Conservation (phyloP, 2,113 vertebrate genomes). For the Pterocles orientalis region DNA sequence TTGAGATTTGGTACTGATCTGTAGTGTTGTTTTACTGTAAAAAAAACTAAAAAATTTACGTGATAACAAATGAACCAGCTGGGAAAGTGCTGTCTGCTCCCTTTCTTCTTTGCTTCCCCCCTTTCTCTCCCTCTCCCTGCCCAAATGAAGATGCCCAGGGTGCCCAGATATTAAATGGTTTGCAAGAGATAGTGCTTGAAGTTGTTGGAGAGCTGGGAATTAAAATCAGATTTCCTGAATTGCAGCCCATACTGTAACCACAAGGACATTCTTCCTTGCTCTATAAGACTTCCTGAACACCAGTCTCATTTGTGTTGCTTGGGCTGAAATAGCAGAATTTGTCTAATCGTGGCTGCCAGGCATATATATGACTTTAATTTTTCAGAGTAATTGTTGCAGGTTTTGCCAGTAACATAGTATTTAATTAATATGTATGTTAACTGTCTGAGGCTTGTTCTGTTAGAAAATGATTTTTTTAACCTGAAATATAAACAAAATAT, state of each 20-base stretch:
- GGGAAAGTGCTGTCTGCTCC: background rate
- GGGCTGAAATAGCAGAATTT: background rate
- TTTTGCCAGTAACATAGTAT: background rate
- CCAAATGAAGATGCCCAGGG: background rate
- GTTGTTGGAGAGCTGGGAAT: background rate
- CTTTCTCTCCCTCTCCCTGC: background rate
- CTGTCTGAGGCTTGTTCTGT: background rate
- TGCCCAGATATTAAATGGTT: background rate
- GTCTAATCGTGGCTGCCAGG: background rate
- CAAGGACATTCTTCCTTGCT: background rate
- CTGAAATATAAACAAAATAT: constrained; percentile 8
- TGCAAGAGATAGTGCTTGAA: background rate
- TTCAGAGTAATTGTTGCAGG: background rate
- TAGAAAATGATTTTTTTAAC: background rate
- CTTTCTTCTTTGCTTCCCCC: background rate
- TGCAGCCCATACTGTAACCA: background rate
- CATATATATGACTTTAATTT: background rate
- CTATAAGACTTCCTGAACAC: background rate
- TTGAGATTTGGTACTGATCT: background rate
- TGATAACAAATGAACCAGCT: background rate
- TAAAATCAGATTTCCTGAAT: background rate
- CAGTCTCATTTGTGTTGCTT: background rate
- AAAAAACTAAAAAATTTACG: background rate
- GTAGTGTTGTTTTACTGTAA: background rate
- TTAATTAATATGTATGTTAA: background rate